Evolutionary conservation across 2,113 vertebrate genomes (phyloP).

Genomic region (Pachycephala philippinensis): DNA sequence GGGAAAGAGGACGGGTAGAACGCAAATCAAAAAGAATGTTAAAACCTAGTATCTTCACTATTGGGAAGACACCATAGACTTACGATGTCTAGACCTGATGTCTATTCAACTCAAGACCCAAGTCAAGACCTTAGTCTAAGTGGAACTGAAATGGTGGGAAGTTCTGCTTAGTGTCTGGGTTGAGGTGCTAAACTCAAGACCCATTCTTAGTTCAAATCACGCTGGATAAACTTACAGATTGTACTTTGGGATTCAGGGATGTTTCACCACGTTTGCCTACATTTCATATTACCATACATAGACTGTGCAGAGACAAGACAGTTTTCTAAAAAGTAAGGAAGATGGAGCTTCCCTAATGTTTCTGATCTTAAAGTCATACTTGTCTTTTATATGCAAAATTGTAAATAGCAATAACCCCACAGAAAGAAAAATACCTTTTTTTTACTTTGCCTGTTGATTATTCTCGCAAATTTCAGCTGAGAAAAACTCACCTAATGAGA

Average conservation of each 20-base stretch:
- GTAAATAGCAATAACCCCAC: neutral
- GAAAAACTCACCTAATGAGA: neutral
- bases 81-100: neutral
- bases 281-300: neutral
- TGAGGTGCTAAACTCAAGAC: neutral
- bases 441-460: neutral
- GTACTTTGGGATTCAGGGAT: neutral
- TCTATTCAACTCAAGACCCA: neutral
- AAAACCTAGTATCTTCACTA: neutral
- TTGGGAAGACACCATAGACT: neutral
- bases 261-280: neutral
- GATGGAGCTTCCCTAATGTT: neutral
- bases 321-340: neutral
- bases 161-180: neutral
- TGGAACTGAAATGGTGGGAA: neutral
- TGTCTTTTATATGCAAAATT: neutral
- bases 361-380: neutral
- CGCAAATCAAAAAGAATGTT: rapidly evolving
- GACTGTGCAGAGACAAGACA: neutral
- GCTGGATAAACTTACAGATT: neutral
- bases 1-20: rapidly evolving
- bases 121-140: neutral
- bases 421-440: neutral
- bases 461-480: neutral
- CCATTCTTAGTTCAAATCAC: neutral